Evolutionary conservation across 2,113 vertebrate genomes (phyloP), one percentile per base, ranked within the genome.

Genomic region (Rostratula benghalensis): DNA sequence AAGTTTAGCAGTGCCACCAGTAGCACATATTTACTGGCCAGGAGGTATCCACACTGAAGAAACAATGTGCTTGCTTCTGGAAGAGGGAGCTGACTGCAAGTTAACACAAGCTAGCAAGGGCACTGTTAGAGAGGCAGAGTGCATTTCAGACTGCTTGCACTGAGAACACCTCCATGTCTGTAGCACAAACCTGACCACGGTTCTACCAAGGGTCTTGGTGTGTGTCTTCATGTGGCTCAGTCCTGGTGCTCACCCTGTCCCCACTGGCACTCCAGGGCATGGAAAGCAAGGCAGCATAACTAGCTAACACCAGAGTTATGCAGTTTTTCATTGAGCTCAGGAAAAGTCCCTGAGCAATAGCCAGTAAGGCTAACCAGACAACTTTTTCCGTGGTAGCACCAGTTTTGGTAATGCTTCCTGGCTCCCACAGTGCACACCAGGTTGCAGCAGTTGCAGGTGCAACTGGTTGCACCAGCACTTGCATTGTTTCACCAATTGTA

Each of bases 201-300:
- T 21, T 48, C 64, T 75, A 70, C 8, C 0, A 0, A 16, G 7
- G 13, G 7, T 20, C 27, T 65, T 67, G 16, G 10, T 13, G 15
- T 33, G 23, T 57, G 27, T 35, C 31, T 75, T 54, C 12, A 9
- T 11, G 41, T 16, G 18, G 27, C 51, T 41, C 35, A 65, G 27
- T 33, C 33, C 54, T 33, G 41, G 10, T 4, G 9, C 45, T 79
- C 57, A 53, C 11, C 10, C 37, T 51, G 21, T 41, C 46, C 8
- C 41, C 0, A 0, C 31, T 50, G 35, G 46, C 14, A 28, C 27
- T 45, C 8, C 11, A 5, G 21, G 28, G 18, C 31, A 46, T 2
- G 35, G 46, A 45, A 81, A 70, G 76, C 5, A 14, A 70, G 31
- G 19, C 57, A 13, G 19, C 57, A 13, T n/a, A 30, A 65, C 13